Conservation (phyloP, 2,888 invertebrate genomes). For the Lasioglossum vierecki region DNA sequence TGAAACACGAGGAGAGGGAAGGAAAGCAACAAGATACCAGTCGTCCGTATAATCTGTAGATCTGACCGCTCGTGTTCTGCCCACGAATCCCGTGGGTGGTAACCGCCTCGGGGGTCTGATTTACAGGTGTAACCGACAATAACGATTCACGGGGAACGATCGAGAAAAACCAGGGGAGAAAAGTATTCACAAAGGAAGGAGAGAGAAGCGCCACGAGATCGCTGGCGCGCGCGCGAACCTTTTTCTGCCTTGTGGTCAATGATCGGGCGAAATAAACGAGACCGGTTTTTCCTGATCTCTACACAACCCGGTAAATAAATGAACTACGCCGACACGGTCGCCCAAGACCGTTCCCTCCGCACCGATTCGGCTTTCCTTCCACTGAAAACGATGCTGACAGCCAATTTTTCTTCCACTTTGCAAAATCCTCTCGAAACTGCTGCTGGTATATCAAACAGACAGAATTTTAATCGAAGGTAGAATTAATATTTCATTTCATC, state of each 20-base stretch:
- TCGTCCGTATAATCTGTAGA: conserved; percentile 69
- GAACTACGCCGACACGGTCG: not conserved
- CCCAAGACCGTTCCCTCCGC: not conserved
- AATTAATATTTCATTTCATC: no score
- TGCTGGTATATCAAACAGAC: not conserved
- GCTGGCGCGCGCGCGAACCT: not conserved
- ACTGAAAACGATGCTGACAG: not conserved
- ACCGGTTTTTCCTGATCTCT: not conserved
- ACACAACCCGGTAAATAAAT: not conserved
- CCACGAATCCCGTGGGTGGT: conserved; percentile 74
- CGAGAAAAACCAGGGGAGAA: conserved; percentile 31
- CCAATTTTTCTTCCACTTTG: not conserved
- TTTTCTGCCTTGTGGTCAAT: not conserved
- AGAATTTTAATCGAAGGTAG: not conserved
- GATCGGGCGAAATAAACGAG: conserved; percentile 1
- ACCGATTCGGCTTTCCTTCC: not conserved
- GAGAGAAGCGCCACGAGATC: not conserved
- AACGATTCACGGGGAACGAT: conserved; percentile 62
- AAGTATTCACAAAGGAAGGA: not conserved
- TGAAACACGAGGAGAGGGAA: conserved; percentile 47
- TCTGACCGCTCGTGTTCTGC: conserved; percentile 70
- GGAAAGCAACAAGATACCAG: conserved; percentile 65
- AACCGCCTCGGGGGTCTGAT: conserved; percentile 70
- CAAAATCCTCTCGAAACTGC: not conserved
- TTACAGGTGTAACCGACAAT: conserved; percentile 74